These are phyloP conservation scores for Pelodytes ibericus DNA, from an alignment of 2,797 vertebrate genomes.

Conservation along the genomic window DNA sequence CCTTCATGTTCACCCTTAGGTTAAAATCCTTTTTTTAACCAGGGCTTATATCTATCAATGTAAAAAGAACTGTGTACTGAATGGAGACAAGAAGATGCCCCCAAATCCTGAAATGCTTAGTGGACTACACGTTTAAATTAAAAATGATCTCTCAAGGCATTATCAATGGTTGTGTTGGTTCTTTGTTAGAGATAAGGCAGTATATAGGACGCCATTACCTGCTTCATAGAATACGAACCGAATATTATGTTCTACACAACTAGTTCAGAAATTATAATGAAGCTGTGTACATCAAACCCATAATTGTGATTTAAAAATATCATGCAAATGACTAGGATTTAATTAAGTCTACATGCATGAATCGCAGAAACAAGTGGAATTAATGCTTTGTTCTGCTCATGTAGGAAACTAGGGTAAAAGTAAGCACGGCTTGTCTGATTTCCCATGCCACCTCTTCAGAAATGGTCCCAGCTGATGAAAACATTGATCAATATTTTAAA, in stretches of 20 bases:
- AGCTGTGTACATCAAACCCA: no score
- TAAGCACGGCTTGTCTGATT: not conserved
- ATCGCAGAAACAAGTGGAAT: not conserved
- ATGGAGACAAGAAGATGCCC: not conserved
- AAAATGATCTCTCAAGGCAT: not conserved
- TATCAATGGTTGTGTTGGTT: no score
- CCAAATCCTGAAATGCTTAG: conserved; percentile 14
- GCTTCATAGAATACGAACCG: no score
- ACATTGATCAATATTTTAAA: not conserved
- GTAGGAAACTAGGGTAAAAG: not conserved
- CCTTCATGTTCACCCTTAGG: conserved; percentile 18
- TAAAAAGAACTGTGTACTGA: conserved; percentile 29
- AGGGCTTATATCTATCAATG: not conserved
- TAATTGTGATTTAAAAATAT: no score
- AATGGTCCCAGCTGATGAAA: not conserved
- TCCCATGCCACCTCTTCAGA: not conserved
- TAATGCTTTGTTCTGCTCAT: not conserved
- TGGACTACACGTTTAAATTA: conserved; percentile 6
- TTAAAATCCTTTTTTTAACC: not conserved
- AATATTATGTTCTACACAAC: no score
- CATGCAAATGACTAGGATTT: no score
- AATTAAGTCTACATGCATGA: not conserved
- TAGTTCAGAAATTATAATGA: no score
- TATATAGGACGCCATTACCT: no score
- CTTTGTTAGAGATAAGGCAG: no score